A percentile compares a stretch with the other conserved stretches of the same genome.
Evolutionary conservation across 2,888 invertebrate species (phyloP).

Genomic region (Cephus spinipes): DNA sequence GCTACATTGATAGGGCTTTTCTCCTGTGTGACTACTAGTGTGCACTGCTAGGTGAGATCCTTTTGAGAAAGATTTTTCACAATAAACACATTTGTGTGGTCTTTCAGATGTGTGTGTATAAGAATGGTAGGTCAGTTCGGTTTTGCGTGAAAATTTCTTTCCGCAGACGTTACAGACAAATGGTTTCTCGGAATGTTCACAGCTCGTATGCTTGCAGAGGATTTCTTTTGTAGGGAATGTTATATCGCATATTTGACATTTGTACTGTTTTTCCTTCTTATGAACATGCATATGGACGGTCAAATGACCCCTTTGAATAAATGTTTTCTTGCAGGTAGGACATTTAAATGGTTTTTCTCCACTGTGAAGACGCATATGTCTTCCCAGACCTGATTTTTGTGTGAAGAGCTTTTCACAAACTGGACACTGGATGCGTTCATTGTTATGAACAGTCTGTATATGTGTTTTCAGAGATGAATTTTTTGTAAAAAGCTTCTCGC

Average conservation of each 20-base stretch:
- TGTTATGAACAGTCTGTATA: constrained; percentile 12
- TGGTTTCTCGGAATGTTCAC: constrained; percentile 15
- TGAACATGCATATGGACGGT: constrained; percentile 13
- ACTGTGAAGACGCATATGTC: constrained; percentile 16
- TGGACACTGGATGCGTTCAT: constrained; percentile 13
- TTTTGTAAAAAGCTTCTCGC: constrained; percentile 11
- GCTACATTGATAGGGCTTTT: constrained; percentile 13
- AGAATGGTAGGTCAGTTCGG: constrained; percentile 13
- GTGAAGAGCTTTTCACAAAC: constrained; percentile 12
- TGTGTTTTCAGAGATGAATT: constrained; percentile 13
- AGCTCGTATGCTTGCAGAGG: constrained; percentile 3
- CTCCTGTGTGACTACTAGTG: constrained; percentile 16
- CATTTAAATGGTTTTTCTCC: constrained; percentile 14
- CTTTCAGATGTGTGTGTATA: constrained; percentile 10
- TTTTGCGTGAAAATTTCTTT: constrained; percentile 15
- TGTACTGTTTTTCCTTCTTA: constrained; percentile 9
- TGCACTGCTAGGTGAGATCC: constrained; percentile 14
- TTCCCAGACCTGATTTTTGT: constrained; percentile 14
- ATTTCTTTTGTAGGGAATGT: constrained; percentile 4
- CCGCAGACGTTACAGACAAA: constrained; percentile 7
- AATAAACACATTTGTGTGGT: constrained; percentile 11
- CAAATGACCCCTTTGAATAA: constrained; percentile 12
- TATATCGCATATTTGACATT: constrained; percentile 8
- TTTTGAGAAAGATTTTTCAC: constrained; percentile 14
- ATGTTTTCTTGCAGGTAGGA: constrained; percentile 9